These are phyloP conservation scores for Alloplasta piceator DNA, from an alignment of 2,888 invertebrate genomes.

Conservation along the genomic window DNA sequence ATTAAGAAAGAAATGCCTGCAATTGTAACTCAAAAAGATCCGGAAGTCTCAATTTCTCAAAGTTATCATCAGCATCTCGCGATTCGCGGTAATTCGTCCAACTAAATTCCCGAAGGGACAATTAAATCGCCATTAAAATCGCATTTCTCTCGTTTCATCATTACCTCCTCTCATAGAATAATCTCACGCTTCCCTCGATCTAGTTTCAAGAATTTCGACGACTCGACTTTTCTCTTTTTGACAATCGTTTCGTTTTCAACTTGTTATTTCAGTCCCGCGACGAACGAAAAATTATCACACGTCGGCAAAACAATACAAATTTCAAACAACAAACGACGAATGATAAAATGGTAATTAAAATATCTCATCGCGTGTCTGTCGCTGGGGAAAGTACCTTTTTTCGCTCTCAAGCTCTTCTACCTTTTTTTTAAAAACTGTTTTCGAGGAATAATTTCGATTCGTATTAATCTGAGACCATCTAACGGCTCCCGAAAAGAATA, in stretches of 20 bases:
- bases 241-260: not conserved
- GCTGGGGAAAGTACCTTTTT: too few relatives aligned
- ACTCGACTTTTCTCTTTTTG: too few relatives aligned
- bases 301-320: too few relatives aligned
- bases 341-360: too few relatives aligned
- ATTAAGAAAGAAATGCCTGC: too few relatives aligned
- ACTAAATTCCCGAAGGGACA: not conserved
- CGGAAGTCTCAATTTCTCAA: slow-evolving; percentile 52
- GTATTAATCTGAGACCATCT: not conserved
- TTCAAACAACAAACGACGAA: too few relatives aligned
- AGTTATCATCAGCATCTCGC: slow-evolving; percentile 1
- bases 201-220: not conserved
- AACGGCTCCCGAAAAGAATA: slow-evolving; percentile 30
- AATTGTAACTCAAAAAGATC: slow-evolving; percentile 3
- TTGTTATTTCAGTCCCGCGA: not conserved
- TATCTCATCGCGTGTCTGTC: too few relatives aligned
- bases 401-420: too few relatives aligned
- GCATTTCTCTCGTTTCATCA: not conserved
- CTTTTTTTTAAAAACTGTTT: not conserved
- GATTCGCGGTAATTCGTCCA: not conserved
- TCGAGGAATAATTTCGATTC: not conserved
- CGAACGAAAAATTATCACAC: too few relatives aligned
- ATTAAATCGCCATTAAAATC: slow-evolving; percentile 56
- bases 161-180: not conserved
- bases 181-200: not conserved